phyloP scores from a whole-genome alignment of 1,140 invertebrate species.

The Drosophila quadrilineata region DNA sequence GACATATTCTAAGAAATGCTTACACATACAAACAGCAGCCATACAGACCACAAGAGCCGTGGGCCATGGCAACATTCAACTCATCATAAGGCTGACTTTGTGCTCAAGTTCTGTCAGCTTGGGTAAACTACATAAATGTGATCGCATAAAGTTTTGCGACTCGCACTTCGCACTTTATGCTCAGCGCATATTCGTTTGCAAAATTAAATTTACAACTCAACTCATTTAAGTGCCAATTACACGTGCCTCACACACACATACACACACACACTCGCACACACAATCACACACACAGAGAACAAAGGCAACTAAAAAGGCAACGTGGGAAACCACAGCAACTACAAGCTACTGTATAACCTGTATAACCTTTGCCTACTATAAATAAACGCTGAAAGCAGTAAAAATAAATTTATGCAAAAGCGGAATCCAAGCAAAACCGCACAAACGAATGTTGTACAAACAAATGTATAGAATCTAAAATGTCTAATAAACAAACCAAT shows the following conservation, averaged over 20 bases:
- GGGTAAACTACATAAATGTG: slow-evolving; percentile 5
- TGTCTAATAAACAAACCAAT: no score
- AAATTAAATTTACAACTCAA: slow-evolving; percentile 33
- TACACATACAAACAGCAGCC: not conserved
- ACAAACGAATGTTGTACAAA: no score
- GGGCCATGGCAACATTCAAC: slow-evolving; percentile 3
- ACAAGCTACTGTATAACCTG: no score
- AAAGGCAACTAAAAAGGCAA: not conserved
- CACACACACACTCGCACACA: no score
- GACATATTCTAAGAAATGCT: not conserved
- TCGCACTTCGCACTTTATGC: not conserved
- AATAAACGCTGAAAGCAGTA: not conserved
- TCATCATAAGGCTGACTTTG: slow-evolving; percentile 18
- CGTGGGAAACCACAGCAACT: not conserved
- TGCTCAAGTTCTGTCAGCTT: no score
- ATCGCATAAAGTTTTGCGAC: slow-evolving; percentile 14
- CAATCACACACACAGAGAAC: no score
- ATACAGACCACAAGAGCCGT: not conserved
- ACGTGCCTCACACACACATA: not conserved
- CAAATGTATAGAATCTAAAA: no score
- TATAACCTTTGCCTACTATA: no score
- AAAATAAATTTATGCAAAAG: no score
- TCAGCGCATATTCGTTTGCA: not conserved
- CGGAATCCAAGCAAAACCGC: no score
- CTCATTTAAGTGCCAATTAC: slow-evolving; percentile 30